phyloP scores from a whole-genome alignment of 2,797 vertebrate species.

The Enteromius treurensis region DNA sequence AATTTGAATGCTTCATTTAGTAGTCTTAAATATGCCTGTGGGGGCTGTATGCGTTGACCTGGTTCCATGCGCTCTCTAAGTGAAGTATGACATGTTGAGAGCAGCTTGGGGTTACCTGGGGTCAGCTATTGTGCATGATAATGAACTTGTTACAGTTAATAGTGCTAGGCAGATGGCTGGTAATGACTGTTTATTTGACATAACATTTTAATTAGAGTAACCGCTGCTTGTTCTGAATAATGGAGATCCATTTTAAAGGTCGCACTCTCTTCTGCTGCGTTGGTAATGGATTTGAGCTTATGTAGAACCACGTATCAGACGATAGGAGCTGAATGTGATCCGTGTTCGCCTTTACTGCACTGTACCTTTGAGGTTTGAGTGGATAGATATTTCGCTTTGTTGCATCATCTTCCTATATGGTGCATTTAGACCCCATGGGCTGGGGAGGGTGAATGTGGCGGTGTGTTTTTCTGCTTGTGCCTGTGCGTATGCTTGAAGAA shows the following conservation, averaged over 20 bases:
- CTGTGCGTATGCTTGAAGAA: constrained; percentile 41
- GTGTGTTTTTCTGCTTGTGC: constrained; percentile 10
- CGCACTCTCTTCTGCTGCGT: constrained; percentile 52
- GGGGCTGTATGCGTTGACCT: constrained; percentile 40
- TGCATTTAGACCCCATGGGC: constrained; percentile 10
- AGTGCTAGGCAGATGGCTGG: constrained; percentile 62
- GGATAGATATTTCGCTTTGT: constrained; percentile 27
- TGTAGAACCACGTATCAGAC: not conserved
- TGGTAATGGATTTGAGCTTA: constrained; percentile 49
- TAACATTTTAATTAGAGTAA: constrained; percentile 65
- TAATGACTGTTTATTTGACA: constrained; percentile 66
- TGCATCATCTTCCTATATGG: constrained; percentile 39
- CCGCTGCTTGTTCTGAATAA: constrained; percentile 56
- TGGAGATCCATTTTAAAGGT: constrained; percentile 59
- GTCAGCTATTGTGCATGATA: constrained; percentile 63
- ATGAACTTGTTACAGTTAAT: constrained; percentile 63
- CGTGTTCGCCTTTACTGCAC: not conserved
- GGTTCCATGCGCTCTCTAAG: constrained; percentile 43
- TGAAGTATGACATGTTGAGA: constrained; percentile 57
- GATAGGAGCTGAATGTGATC: constrained; percentile 4
- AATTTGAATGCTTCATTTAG: constrained; percentile 32
- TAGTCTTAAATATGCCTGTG: constrained; percentile 42
- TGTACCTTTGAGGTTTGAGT: constrained; percentile 19
- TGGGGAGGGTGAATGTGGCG: not conserved
- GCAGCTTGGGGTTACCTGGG: constrained; percentile 59